Evolutionary conservation across 2,888 invertebrate species (phyloP).

Genomic region (Hanleya hanleyi): DNA sequence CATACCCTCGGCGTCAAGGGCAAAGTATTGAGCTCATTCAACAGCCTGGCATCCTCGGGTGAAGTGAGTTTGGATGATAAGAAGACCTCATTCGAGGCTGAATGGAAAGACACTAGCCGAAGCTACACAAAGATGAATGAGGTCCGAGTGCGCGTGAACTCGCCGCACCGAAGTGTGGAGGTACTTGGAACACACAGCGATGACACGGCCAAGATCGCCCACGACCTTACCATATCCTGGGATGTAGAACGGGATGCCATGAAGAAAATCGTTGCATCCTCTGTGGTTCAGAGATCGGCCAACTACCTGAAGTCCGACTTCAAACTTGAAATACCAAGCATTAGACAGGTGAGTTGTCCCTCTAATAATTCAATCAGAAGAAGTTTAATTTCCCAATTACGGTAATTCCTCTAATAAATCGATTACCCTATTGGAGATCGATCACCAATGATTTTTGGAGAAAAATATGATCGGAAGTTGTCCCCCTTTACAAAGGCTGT

Average conservation of each 20-base stretch:
- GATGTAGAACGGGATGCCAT: constrained; percentile 56
- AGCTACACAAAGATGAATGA: constrained; percentile 39
- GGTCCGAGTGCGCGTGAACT: constrained; percentile 39
- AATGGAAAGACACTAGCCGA: constrained; percentile 36
- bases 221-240: constrained; percentile 49
- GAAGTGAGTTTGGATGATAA: constrained; percentile 48
- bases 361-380: background rate
- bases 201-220: constrained; percentile 18
- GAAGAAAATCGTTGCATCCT: constrained; percentile 48
- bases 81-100: constrained; percentile 42
- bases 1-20: constrained; percentile 47
- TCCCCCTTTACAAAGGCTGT: background rate
- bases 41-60: constrained; percentile 35
- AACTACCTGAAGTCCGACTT: constrained; percentile 34
- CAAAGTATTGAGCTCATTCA: constrained; percentile 34
- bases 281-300: background rate
- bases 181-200: constrained; percentile 42
- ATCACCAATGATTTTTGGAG: too few species aligned
- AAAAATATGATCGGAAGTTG: too few species aligned
- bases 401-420: too few species aligned
- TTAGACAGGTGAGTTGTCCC: constrained; percentile 43
- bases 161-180: constrained; percentile 53
- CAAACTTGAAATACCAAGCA: constrained; percentile 47
- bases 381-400: too few species aligned
- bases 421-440: too few species aligned